phyloP scores from a whole-genome alignment of 92 coral and sea anemone species.

The Porites divaricata region DNA sequence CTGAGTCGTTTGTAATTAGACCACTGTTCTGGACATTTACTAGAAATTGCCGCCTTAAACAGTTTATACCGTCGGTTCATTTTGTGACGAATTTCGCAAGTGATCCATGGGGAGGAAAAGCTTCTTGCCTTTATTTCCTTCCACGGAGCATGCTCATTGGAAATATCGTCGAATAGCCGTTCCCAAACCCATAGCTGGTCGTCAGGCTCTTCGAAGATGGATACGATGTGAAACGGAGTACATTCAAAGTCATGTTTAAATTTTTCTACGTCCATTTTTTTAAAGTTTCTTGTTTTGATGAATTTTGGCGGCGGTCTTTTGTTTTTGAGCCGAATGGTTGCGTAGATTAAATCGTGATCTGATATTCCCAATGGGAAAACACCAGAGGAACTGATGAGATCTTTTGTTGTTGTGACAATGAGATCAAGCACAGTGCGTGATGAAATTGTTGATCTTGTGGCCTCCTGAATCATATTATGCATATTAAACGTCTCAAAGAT shows the following conservation, averaged over 20 bases:
- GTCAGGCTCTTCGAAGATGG: slow-evolving; percentile 38
- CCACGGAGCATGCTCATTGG: slow-evolving; percentile 42
- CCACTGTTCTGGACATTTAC: not conserved
- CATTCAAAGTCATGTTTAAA: slow-evolving; percentile 9
- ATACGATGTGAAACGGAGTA: slow-evolving; percentile 27
- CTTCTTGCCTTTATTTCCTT: slow-evolving; percentile 20
- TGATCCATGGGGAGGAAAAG: slow-evolving; percentile 1
- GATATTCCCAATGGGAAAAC: slow-evolving; percentile 33
- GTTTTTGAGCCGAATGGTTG: not conserved
- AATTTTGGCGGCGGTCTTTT: too few species aligned
- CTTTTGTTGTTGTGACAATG: slow-evolving; percentile 40
- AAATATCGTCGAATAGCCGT: not conserved
- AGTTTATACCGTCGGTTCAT: slow-evolving; percentile 14
- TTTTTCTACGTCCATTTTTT: slow-evolving; percentile 18
- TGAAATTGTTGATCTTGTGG: slow-evolving; percentile 51
- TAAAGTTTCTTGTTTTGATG: not conserved
- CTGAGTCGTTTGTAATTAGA: slow-evolving; percentile 15
- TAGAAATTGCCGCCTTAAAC: slow-evolving; percentile 9
- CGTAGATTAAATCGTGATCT: slow-evolving; percentile 23
- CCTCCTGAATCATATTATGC: slow-evolving; percentile 36
- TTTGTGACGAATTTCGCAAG: slow-evolving; percentile 39
- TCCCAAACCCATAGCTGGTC: slow-evolving; percentile 46
- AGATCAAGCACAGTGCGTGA: slow-evolving; percentile 36
- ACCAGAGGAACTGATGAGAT: slow-evolving; percentile 32
- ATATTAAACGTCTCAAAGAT: slow-evolving; percentile 43